A percentile compares a stretch with the other conserved stretches of the same genome.
These are phyloP conservation scores for Epiblema foenella DNA, from an alignment of 2,888 invertebrate genomes.

Conservation along the genomic window DNA sequence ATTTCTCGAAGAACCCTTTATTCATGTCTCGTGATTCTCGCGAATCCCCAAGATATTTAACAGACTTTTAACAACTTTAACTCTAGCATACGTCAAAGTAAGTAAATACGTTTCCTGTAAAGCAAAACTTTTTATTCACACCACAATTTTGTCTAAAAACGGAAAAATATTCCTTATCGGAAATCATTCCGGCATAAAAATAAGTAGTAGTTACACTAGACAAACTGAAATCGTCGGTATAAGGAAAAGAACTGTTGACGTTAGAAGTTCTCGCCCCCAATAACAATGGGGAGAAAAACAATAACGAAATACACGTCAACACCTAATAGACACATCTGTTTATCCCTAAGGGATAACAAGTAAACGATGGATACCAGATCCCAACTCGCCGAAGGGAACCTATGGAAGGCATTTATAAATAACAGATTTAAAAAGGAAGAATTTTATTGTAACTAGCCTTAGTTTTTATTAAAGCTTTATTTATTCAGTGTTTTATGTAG, in stretches of 20 bases:
- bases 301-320: conserved; percentile 13
- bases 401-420: no score
- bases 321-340: conserved; percentile 5
- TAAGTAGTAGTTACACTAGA: background rate
- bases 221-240: background rate
- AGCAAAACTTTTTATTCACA: background rate
- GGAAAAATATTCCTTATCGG: background rate
- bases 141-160: background rate
- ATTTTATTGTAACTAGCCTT: no score
- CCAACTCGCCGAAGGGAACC: background rate
- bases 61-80: background rate
- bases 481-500: no score
- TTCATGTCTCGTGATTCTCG: no score
- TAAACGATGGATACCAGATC: conserved; percentile 1
- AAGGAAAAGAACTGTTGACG: conserved; percentile 11
- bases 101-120: background rate
- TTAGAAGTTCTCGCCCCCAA: background rate
- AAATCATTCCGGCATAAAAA: conserved; percentile 1
- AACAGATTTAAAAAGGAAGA: no score
- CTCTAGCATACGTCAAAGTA: background rate
- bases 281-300: conserved; percentile 8
- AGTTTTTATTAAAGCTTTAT: no score
- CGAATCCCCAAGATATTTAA: background rate
- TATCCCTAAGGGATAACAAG: conserved; percentile 1
- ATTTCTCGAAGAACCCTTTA: no score